Evolutionary conservation across 2,888 invertebrate species (phyloP), one percentile per base, ranked within the genome.

Genomic region (Allophyes oxyacanthae): DNA sequence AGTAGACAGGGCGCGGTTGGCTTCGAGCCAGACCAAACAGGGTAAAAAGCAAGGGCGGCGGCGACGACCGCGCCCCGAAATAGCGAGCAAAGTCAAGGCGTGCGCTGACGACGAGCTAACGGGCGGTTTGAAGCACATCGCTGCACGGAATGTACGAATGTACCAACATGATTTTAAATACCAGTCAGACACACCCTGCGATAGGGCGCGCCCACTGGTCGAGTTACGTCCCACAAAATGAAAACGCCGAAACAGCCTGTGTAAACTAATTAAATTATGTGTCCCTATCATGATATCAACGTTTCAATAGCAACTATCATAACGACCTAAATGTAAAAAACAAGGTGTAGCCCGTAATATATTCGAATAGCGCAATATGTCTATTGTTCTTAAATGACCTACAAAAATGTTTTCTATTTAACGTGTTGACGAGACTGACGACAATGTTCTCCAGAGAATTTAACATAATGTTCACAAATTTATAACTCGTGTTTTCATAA

Each of bases 41-140:
- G 91, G 92, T 90, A 91, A 92, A 93, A 93, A 92, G 91, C 83
- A 87, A 89, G 88, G 88, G 84, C 86, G 91, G 87, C 86, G 88
- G 81, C 89, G 83, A 73, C 85, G 84, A 84, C 89, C 89, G 91
- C 91, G 87, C 92, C 93, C 85, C 84, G 84, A 92, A 90, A 92
- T 92, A 92, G 92, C 92, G 88, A 84, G 87, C 89, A 91, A 93
- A 92, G 92, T 91, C 92, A 92, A 91, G 93, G 92, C 90, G 91
- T 87, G 88, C 84, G 78, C 79, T 82, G 82, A 71, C 72, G 73
- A 75, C 77, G 76, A 75, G 78, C 75, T 75, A 72, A 79, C 77
- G 63, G 74, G 57, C 66, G 62, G 66, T 76, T 77, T 77, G 45
- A 71, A 79, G 78, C 75, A 73, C 77, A 67, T 69, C 72, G 64